Conservation (phyloP, 2,113 vertebrate species). For the Calyptommatus sinebrachiatus region DNA sequence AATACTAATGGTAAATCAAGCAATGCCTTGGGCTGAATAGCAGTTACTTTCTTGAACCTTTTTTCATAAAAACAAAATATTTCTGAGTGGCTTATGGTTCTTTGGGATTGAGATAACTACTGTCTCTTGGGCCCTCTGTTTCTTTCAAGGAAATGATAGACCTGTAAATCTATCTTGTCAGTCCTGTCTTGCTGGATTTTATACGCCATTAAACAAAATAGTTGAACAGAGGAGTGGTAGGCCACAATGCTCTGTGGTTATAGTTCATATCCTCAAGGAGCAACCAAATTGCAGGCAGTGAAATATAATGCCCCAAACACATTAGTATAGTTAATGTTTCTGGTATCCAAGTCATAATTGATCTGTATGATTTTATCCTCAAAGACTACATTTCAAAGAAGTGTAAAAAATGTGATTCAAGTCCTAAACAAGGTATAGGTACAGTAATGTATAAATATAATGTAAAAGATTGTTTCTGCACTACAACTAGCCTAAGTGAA, state of each 20-base stretch:
- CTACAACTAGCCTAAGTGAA: not conserved
- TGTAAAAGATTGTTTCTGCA: not conserved
- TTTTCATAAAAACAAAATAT: not conserved
- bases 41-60: not conserved
- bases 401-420: not conserved
- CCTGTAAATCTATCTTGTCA: not conserved
- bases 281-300: not conserved
- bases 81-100: not conserved
- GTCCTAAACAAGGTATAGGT: not conserved
- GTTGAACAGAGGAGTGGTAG: not conserved
- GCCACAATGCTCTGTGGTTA: not conserved
- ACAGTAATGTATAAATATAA: not conserved
- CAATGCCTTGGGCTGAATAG: not conserved
- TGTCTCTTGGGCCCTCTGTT: not conserved
- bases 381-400: not conserved
- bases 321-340: not conserved
- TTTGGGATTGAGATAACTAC: not conserved
- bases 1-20: not conserved
- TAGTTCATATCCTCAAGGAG: not conserved
- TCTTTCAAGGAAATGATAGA: not conserved
- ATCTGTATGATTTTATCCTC: not conserved
- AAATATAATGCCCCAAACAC: not conserved
- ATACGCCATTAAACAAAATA: not conserved
- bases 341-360: not conserved
- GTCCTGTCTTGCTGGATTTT: not conserved